Percentiles rank a stretch among this genome's conserved stretches.
Conservation (phyloP, 1,140 invertebrate genomes). For the Lanistes nyassanus region DNA sequence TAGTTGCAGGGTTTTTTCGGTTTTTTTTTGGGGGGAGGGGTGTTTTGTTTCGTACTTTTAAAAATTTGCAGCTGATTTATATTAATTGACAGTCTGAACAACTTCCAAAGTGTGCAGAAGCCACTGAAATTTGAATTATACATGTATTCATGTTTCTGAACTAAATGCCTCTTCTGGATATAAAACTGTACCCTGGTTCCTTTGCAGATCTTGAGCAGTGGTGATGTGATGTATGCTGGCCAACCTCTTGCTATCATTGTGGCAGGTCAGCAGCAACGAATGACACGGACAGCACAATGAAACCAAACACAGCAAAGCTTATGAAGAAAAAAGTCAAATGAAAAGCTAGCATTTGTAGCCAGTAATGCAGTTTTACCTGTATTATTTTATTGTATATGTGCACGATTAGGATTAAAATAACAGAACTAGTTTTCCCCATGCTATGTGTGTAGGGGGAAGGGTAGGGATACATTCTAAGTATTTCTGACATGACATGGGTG, state of each 20-base stretch:
- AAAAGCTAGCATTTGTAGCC: neutral
- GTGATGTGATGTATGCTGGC: slow-evolving; percentile 66
- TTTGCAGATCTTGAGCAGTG: slow-evolving; percentile 65
- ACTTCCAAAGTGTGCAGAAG: neutral
- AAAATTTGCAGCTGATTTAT: too few relatives aligned
- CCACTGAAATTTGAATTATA: neutral
- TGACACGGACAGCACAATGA: neutral
- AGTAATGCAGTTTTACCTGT: neutral
- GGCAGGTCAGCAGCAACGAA: slow-evolving; percentile 49
- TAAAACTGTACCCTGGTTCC: neutral
- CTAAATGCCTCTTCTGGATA: too few relatives aligned
- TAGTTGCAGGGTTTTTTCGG: slow-evolving; percentile 20
- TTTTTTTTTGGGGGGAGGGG: too few relatives aligned
- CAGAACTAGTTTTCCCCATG: neutral
- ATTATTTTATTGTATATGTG: neutral
- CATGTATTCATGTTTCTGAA: too few relatives aligned
- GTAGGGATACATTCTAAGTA: neutral
- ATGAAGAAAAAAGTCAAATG: neutral
- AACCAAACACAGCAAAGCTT: neutral
- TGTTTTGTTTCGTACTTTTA: neutral
- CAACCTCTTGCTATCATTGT: slow-evolving; percentile 68
- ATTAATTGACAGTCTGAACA: neutral
- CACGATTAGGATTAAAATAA: neutral
- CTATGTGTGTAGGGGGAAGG: neutral
- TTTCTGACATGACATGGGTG: neutral